Evolutionary conservation across 2,888 invertebrate genomes (phyloP).

Genomic region (Agonopterix subpropinquella): DNA sequence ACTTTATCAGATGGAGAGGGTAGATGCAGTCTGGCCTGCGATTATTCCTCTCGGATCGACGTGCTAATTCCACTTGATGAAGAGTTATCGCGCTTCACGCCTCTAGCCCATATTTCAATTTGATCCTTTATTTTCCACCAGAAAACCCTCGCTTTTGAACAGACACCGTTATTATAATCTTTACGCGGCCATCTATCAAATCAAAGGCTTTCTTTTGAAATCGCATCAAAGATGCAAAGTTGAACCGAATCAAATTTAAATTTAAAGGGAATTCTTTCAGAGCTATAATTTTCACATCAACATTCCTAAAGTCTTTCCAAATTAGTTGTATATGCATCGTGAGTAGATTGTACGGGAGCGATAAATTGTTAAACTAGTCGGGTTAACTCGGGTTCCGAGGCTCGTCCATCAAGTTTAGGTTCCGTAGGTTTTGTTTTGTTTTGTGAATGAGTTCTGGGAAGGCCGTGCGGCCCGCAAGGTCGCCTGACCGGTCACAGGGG

Average conservation of each 20-base stretch:
- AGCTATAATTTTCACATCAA: slow-evolving; percentile 11
- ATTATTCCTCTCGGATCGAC: slow-evolving; percentile 15
- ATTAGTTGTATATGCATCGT: slow-evolving; percentile 32
- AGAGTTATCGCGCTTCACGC: slow-evolving; percentile 24
- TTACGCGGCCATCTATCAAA: slow-evolving; percentile 25
- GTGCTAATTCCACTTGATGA: slow-evolving; percentile 23
- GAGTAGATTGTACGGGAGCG: slow-evolving; percentile 36
- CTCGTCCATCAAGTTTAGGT: slow-evolving; percentile 36
- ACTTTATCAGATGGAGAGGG: slow-evolving; percentile 10
- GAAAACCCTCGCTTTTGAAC: slow-evolving; percentile 22
- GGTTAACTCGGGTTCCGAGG: slow-evolving; percentile 25
- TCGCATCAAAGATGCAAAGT: slow-evolving; percentile 23
- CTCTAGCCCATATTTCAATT: slow-evolving; percentile 18
- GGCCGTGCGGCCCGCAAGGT: slow-evolving; percentile 63
- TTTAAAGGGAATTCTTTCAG: slow-evolving; percentile 19
- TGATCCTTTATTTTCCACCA: slow-evolving; percentile 27
- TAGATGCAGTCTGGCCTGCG: slow-evolving; percentile 13
- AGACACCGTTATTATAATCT: slow-evolving; percentile 31
- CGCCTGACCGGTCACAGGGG: slow-evolving; percentile 26
- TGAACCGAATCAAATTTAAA: slow-evolving; percentile 31
- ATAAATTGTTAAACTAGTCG: slow-evolving; percentile 45
- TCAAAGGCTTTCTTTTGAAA: slow-evolving; percentile 28
- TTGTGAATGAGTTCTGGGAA: slow-evolving; percentile 52
- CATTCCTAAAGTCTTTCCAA: slow-evolving; percentile 25
- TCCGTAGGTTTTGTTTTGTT: slow-evolving; percentile 49